A percentile compares a stretch with the other conserved stretches of the same genome.
These are phyloP conservation scores for Agonopterix heracliana DNA, from an alignment of 2,888 invertebrate species.

Conservation along the genomic window DNA sequence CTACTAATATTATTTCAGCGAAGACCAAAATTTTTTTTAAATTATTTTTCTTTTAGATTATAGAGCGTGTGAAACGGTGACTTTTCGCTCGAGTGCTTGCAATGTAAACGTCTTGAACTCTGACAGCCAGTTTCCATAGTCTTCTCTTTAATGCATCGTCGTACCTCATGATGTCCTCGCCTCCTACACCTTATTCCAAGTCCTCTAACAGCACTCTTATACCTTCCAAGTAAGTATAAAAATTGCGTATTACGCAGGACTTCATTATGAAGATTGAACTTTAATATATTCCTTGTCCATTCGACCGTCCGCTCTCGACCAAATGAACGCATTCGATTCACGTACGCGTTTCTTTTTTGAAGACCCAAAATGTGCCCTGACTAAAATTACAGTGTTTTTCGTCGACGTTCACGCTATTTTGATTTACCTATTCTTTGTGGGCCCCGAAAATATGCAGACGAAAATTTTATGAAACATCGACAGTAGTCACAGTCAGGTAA, in stretches of 20 bases:
- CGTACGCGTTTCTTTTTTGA: constrained; percentile 53
- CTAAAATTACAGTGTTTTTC: constrained; percentile 69
- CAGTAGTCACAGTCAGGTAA: not conserved
- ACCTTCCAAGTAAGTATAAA: no score
- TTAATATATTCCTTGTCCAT: constrained; percentile 55
- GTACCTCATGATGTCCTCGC: constrained; percentile 24
- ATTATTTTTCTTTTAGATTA: no score
- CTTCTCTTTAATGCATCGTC: constrained; percentile 2
- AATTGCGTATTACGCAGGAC: no score
- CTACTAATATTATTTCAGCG: no score
- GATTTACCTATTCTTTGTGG: constrained; percentile 53
- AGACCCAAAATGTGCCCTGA: constrained; percentile 57
- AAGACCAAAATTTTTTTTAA: no score
- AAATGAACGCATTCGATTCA: constrained; percentile 42
- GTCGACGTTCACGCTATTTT: constrained; percentile 49
- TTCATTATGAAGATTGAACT: no score
- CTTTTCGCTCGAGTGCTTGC: no score
- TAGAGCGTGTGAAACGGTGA: no score
- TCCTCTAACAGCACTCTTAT: no score
- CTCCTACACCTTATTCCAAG: constrained; percentile 4
- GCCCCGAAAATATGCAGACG: not conserved
- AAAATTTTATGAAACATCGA: not conserved
- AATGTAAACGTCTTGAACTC: not conserved
- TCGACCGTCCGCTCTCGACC: constrained; percentile 35
- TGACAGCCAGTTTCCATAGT: constrained; percentile 2